A percentile compares a stretch with the other conserved stretches of the same genome.
Conservation (phyloP, 1,140 invertebrate species). For the Heliconius hewitsoni region DNA sequence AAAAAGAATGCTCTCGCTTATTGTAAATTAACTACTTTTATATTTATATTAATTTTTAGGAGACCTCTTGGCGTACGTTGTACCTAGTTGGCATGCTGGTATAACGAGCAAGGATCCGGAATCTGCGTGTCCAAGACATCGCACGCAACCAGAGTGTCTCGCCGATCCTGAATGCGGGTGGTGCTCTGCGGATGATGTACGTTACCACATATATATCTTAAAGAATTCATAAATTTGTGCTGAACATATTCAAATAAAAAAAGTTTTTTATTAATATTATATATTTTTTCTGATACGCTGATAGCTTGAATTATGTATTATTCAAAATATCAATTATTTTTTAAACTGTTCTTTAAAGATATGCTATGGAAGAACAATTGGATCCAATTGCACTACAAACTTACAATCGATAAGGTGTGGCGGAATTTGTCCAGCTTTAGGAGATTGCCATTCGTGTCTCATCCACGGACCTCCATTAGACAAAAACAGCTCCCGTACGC, state of each 20-base stretch:
- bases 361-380: constrained; percentile 91
- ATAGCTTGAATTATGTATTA: too few species aligned
- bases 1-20: too few species aligned
- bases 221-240: too few species aligned
- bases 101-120: constrained; percentile 86
- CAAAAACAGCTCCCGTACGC: constrained; percentile 53
- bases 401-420: constrained; percentile 92
- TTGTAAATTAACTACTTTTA: too few species aligned
- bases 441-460: constrained; percentile 94
- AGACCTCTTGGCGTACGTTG: constrained; percentile 88
- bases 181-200: constrained; percentile 90
- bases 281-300: too few species aligned
- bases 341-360: constrained; percentile 68
- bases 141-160: constrained; percentile 88
- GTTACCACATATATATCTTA: too few species aligned
- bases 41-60: constrained; percentile 46
- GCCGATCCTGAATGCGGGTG: constrained; percentile 96
- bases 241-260: too few species aligned
- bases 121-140: constrained; percentile 87
- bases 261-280: too few species aligned
- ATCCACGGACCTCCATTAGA: constrained; percentile 84
- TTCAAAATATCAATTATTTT: not conserved
- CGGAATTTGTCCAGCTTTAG: constrained; percentile 92
- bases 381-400: constrained; percentile 93
- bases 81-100: constrained; percentile 88